These are phyloP conservation scores for Pteropus alecto DNA, from an alignment of 2,113 vertebrate genomes.

Conservation along the genomic window DNA sequence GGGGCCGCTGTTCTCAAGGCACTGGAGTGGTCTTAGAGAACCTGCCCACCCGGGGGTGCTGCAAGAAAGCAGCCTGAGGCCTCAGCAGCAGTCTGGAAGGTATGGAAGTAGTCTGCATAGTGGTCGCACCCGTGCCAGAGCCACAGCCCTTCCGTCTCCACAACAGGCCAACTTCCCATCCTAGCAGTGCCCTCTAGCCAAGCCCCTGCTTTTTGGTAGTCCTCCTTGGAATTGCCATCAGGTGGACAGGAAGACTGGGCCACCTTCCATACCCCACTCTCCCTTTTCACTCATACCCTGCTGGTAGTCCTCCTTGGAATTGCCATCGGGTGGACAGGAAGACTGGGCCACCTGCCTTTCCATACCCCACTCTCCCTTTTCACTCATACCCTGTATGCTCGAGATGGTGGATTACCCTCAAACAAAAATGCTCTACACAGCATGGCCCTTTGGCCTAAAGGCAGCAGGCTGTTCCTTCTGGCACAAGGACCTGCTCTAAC, in stretches of 20 bases:
- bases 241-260: background rate
- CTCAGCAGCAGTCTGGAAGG: background rate
- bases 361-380: background rate
- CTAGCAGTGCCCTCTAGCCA: background rate
- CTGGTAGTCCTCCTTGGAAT: background rate
- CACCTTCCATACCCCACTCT: background rate
- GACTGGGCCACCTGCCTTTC: background rate
- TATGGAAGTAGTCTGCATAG: background rate
- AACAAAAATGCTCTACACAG: background rate
- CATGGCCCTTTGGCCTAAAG: background rate
- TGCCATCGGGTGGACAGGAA: background rate
- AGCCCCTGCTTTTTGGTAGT: background rate
- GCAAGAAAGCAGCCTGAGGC: background rate
- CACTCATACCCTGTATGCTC: background rate
- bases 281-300: background rate
- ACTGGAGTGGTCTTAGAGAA: background rate
- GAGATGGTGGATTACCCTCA: too few species aligned
- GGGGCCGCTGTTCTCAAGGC: background rate
- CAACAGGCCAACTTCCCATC: background rate
- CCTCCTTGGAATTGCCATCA: background rate
- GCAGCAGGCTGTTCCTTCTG: background rate
- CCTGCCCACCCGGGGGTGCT: background rate
- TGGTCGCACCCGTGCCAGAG: background rate
- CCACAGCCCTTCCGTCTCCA: background rate
- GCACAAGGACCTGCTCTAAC: background rate